Conservation (phyloP, 2,888 invertebrate genomes). For the Seladonia tumulorum region DNA sequence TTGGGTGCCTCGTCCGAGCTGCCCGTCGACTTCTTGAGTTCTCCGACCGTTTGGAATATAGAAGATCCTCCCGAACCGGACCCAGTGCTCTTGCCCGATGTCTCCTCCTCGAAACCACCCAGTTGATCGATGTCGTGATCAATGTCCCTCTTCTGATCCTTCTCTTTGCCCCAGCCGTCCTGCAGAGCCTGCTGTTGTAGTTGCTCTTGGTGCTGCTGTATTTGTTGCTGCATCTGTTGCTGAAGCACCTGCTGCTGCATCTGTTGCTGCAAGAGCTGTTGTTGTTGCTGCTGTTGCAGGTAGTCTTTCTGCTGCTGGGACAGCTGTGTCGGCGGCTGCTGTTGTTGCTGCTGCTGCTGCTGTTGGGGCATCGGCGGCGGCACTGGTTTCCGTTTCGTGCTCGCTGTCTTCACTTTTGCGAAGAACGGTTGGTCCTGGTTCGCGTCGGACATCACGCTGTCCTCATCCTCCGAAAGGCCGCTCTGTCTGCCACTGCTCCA, state of each 20-base stretch:
- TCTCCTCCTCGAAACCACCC: slow-evolving; percentile 86
- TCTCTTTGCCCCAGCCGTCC: slow-evolving; percentile 85
- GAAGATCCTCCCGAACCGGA: slow-evolving; percentile 87
- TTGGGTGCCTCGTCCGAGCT: slow-evolving; percentile 87
- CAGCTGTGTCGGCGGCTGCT: slow-evolving; percentile 66
- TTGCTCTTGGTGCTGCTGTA: slow-evolving; percentile 78
- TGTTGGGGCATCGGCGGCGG: slow-evolving; percentile 69
- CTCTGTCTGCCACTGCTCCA: slow-evolving; percentile 90
- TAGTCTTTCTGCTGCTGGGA: slow-evolving; percentile 67
- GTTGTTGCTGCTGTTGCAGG: slow-evolving; percentile 73
- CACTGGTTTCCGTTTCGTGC: slow-evolving; percentile 82
- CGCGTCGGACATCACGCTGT: slow-evolving; percentile 90
- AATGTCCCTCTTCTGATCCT: slow-evolving; percentile 85
- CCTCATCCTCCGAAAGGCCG: slow-evolving; percentile 89
- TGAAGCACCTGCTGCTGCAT: slow-evolving; percentile 80
- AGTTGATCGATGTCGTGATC: slow-evolving; percentile 87
- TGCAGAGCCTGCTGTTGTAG: slow-evolving; percentile 80
- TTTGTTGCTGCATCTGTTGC: slow-evolving; percentile 71
- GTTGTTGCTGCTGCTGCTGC: slow-evolving; percentile 62
- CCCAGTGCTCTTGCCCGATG: slow-evolving; percentile 87
- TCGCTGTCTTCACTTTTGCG: slow-evolving; percentile 86
- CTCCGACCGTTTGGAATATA: slow-evolving; percentile 91
- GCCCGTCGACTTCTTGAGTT: slow-evolving; percentile 88
- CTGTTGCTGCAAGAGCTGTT: slow-evolving; percentile 81
- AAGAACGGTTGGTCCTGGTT: slow-evolving; percentile 88